These are phyloP conservation scores for Vanessa atalanta DNA, from an alignment of 1,140 invertebrate genomes.

Conservation along the genomic window DNA sequence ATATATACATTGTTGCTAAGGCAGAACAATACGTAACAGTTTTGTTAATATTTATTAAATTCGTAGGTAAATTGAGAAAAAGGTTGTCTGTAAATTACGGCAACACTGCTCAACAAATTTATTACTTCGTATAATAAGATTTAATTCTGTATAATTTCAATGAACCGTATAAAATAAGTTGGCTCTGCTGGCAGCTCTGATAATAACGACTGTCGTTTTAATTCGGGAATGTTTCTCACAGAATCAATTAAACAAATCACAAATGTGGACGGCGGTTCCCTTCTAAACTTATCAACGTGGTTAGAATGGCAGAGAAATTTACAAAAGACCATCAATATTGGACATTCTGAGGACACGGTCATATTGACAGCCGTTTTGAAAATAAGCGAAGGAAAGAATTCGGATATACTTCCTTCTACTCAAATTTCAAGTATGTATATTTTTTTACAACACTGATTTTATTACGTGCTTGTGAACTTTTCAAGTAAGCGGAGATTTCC, in stretches of 20 bases:
- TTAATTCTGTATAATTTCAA: no score
- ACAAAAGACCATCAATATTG: slow-evolving; percentile 66
- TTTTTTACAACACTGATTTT: neutral
- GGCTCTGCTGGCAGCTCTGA: no score
- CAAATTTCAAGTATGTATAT: slow-evolving; percentile 59
- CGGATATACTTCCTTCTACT: slow-evolving; percentile 63
- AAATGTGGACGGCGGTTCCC: slow-evolving; percentile 2
- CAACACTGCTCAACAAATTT: no score
- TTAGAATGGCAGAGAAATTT: slow-evolving; percentile 74
- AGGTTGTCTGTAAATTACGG: no score
- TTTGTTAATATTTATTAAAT: no score
- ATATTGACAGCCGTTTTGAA: slow-evolving; percentile 71
- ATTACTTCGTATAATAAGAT: no score
- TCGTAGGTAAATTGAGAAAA: no score
- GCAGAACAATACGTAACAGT: no score
- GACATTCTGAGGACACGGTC: slow-evolving; percentile 70
- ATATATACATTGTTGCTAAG: no score
- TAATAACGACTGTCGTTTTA: neutral
- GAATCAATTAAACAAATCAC: slow-evolving; percentile 38
- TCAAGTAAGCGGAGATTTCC: no score
- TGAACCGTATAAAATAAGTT: neutral
- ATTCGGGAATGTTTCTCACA: slow-evolving; percentile 33
- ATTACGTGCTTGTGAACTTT: no score
- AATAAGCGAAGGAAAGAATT: slow-evolving; percentile 76
- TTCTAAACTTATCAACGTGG: slow-evolving; percentile 61